A percentile compares a stretch with the other conserved stretches of the same genome.
Evolutionary conservation across 2,888 invertebrate species (phyloP).

Genomic region (Lasius fuliginosus): DNA sequence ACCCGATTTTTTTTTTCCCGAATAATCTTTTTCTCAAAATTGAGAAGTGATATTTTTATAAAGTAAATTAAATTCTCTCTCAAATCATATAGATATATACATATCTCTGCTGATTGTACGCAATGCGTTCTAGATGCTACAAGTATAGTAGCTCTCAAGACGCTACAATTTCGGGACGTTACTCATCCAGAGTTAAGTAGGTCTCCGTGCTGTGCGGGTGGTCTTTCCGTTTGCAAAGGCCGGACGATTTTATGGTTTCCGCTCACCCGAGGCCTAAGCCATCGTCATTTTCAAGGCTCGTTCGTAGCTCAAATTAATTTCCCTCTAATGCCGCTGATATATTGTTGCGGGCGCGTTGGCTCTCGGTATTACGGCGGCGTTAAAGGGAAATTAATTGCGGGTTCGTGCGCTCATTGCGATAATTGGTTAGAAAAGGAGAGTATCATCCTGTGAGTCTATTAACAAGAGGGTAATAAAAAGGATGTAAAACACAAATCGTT

Average conservation of each 20-base stretch:
- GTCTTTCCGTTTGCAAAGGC: constrained; percentile 55
- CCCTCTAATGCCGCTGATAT: constrained; percentile 49
- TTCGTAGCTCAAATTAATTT: constrained; percentile 53
- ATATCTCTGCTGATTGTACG: not conserved
- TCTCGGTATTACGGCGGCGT: not conserved
- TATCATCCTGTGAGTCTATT: constrained; percentile 1
- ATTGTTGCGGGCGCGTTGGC: constrained; percentile 24
- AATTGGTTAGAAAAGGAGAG: constrained; percentile 2
- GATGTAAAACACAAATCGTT: not conserved
- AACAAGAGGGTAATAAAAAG: constrained; percentile 9
- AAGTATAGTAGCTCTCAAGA: not conserved
- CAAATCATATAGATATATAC: not conserved
- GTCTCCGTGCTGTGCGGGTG: constrained; percentile 46
- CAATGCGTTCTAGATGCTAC: not conserved
- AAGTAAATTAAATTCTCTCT: not conserved
- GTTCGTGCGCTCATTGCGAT: constrained; percentile 12
- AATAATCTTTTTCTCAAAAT: not conserved
- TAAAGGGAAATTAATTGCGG: constrained; percentile 35
- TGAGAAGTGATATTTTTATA: not conserved
- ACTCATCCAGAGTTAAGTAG: constrained; percentile 49
- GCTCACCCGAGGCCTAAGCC: constrained; percentile 39
- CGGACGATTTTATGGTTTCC: constrained; percentile 55
- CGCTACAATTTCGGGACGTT: constrained; percentile 48
- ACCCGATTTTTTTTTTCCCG: not conserved
- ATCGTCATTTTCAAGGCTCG: constrained; percentile 39